Conservation (phyloP, 2,797 vertebrate genomes). For the Bryconaethiops microstoma region DNA sequence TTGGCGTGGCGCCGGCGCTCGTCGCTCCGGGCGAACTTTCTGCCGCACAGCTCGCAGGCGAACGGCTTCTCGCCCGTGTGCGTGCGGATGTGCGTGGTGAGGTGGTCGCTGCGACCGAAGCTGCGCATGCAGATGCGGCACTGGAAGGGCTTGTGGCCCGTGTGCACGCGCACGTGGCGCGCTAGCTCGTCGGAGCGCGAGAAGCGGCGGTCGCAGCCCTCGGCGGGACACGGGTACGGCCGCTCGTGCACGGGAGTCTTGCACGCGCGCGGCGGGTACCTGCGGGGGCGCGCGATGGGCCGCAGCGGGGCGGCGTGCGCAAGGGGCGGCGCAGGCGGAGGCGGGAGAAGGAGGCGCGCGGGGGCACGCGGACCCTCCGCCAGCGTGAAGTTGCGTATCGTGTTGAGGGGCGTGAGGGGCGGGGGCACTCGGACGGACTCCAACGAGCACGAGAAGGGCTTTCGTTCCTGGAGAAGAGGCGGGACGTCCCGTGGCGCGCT, state of each 20-base stretch:
- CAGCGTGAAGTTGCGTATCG: slow-evolving; percentile 91
- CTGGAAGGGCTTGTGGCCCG: slow-evolving; percentile 91
- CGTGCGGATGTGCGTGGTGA: slow-evolving; percentile 90
- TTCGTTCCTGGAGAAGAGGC: slow-evolving; percentile 82
- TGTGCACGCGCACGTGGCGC: slow-evolving; percentile 90
- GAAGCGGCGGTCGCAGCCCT: slow-evolving; percentile 91
- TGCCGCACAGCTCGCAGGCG: slow-evolving; percentile 87
- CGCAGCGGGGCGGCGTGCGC: slow-evolving; percentile 75
- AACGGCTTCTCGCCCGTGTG: slow-evolving; percentile 93
- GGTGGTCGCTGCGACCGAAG: slow-evolving; percentile 92
- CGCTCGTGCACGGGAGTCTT: slow-evolving; percentile 91
- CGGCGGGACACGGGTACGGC: slow-evolving; percentile 89
- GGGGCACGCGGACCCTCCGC: slow-evolving; percentile 75
- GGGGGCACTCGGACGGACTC: slow-evolving; percentile 82
- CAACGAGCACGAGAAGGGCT: slow-evolving; percentile 86
- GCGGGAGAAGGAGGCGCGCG: slow-evolving; percentile 78
- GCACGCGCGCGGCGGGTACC: slow-evolving; percentile 90
- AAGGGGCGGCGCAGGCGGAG: slow-evolving; percentile 58
- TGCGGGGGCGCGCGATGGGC: slow-evolving; percentile 87
- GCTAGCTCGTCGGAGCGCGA: slow-evolving; percentile 90
- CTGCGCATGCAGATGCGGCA: slow-evolving; percentile 91
- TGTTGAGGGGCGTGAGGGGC: slow-evolving; percentile 92
- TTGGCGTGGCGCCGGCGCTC: slow-evolving; percentile 88
- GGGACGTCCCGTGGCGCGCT: slow-evolving; percentile 81
- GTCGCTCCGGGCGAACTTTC: slow-evolving; percentile 88